Conservation (phyloP, 1,140 invertebrate genomes). For the Drosophila miranda region DNA sequence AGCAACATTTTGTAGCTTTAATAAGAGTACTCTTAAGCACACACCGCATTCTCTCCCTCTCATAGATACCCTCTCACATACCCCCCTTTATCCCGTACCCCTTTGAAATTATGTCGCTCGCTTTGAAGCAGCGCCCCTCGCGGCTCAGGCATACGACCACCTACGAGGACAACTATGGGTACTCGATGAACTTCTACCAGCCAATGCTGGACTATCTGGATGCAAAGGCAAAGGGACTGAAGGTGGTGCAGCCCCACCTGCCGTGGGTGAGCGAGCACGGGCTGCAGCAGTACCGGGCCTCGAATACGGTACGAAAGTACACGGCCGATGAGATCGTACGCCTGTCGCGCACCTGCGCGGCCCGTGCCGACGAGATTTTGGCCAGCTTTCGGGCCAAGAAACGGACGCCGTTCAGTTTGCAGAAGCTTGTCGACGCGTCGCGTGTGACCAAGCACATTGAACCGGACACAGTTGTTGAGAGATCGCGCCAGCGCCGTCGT, state of each 20-base stretch:
- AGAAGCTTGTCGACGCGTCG: slow-evolving; percentile 86
- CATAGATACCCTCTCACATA: not conserved
- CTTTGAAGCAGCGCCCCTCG: slow-evolving; percentile 76
- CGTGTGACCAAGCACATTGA: slow-evolving; percentile 86
- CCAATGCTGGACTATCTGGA: slow-evolving; percentile 92
- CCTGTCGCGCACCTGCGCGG: slow-evolving; percentile 86
- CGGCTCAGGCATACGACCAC: slow-evolving; percentile 82
- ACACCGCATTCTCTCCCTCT: slow-evolving; percentile 9
- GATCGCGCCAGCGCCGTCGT: slow-evolving; percentile 83
- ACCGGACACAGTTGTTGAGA: slow-evolving; percentile 84
- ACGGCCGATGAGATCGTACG: slow-evolving; percentile 85
- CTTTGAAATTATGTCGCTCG: slow-evolving; percentile 57
- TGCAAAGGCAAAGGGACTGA: slow-evolving; percentile 83
- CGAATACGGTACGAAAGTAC: slow-evolving; percentile 85
- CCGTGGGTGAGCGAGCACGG: slow-evolving; percentile 89
- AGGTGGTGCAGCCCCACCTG: slow-evolving; percentile 85
- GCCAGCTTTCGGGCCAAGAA: slow-evolving; percentile 85
- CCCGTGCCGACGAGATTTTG: slow-evolving; percentile 87
- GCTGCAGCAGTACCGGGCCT: slow-evolving; percentile 84
- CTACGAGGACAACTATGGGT: slow-evolving; percentile 91
- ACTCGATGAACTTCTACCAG: slow-evolving; percentile 91
- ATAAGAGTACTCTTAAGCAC: slow-evolving; percentile 59
- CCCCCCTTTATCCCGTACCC: not conserved
- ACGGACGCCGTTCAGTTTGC: slow-evolving; percentile 86
- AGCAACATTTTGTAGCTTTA: slow-evolving; percentile 64